Evolutionary conservation across 2,113 vertebrate genomes (phyloP).

Genomic region (Bothrops jararaca): DNA sequence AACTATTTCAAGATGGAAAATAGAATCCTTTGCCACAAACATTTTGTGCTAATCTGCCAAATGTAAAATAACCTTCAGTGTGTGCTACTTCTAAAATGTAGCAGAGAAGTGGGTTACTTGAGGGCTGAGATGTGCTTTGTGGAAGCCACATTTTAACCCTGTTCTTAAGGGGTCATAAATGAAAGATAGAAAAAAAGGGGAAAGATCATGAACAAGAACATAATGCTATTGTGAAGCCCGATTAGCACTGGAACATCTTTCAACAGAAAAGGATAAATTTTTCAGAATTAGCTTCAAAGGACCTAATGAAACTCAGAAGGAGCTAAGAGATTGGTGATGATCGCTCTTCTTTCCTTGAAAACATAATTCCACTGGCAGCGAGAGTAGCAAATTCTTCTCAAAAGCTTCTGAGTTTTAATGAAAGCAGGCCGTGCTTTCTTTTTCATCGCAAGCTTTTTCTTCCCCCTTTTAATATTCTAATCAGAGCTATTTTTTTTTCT

Average conservation of each 20-base stretch:
- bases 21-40: background rate
- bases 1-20: background rate
- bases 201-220: background rate
- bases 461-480: background rate
- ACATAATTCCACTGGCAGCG: background rate
- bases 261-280: background rate
- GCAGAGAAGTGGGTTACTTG: background rate
- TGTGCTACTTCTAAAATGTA: background rate
- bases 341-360: constrained; percentile 1
- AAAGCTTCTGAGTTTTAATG: constrained; percentile 22
- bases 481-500: background rate
- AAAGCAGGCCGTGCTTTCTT: background rate
- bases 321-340: background rate
- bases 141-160: background rate
- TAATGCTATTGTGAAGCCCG: background rate
- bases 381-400: background rate
- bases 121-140: background rate
- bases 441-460: background rate
- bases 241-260: background rate
- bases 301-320: rapidly evolving
- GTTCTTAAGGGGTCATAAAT: constrained; percentile 1
- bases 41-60: background rate
- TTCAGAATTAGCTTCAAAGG: constrained; percentile 23
- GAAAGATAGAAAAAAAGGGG: background rate
- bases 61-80: background rate